Evolutionary conservation across 2,113 vertebrate species (phyloP).

Genomic region (Pachycephala philippinensis): DNA sequence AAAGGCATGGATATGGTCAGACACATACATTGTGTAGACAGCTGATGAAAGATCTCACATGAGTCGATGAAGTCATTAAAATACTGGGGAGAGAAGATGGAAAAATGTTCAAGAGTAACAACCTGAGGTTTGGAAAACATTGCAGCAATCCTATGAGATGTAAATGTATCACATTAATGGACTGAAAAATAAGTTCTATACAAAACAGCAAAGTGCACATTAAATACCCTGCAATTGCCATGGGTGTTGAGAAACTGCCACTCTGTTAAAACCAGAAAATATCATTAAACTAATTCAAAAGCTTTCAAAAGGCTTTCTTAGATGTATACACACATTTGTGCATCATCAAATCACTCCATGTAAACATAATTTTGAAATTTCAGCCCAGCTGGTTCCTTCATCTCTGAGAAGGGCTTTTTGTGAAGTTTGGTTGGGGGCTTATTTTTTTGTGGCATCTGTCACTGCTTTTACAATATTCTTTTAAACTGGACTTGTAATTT

Average conservation of each 20-base stretch:
- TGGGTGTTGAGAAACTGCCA: background rate
- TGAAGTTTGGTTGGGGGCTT: background rate
- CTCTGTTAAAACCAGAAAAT: background rate
- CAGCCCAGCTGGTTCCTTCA: background rate
- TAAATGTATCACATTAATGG: accelerated
- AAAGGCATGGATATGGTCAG: background rate
- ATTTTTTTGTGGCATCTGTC: background rate
- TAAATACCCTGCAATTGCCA: background rate
- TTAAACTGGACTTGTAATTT: background rate
- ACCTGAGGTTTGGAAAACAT: background rate
- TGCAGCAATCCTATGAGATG: background rate
- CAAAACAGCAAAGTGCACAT: background rate
- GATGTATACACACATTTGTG: background rate
- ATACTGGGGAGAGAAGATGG: background rate
- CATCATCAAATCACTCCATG: background rate
- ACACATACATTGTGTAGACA: background rate
- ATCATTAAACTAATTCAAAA: background rate
- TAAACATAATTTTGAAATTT: background rate
- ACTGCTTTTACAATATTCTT: background rate
- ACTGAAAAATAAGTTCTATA: background rate
- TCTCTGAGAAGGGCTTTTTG: background rate
- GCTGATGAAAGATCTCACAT: background rate
- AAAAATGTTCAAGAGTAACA: background rate
- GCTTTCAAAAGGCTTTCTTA: background rate
- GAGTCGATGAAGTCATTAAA: background rate